Evolutionary conservation across 2,113 vertebrate genomes (phyloP), one percentile per base, ranked within the genome.

Genomic region (Mormyrus iriodes): DNA sequence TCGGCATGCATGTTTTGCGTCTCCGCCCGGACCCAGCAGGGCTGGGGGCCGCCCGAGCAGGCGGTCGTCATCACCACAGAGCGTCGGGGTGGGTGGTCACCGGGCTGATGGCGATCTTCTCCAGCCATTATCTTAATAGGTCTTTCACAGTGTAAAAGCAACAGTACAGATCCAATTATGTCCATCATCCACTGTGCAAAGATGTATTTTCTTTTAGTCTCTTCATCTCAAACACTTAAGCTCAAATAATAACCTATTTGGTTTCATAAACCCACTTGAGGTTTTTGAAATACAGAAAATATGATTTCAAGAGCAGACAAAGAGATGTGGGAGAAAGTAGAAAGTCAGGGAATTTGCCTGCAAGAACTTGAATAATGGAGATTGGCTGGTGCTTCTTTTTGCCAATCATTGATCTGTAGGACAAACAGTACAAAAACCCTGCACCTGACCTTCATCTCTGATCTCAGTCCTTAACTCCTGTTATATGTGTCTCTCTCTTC

Each of bases 41-140:
- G 96, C 92, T 97, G 96, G 96, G 96, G 96, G 0, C 94, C 94
- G 73, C 95, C 96, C 0, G 93, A 96, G 91, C 96, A 97, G 92
- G 96, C 96, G 58, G 95, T 96, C 0, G 96, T 97, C 91, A 96
- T 97, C 92, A 97, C 96, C 7, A 97, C 96, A 0, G 95, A 95
- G 89, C 96, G 94, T 89, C 94, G 96, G 96, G 96, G 96, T 97
- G 91, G 95, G 73, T 19, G 73, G 31, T 39, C 39, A 79, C 6
- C 35, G 1, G 13, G n/a, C 69, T 31, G 69, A 13, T 8, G 35
- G 12, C 12, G n/a, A n/a, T n/a, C n/a, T n/a, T n/a, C n/a, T n/a
- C n/a, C 31, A 39, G 51, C 46, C 13, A 5, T 52, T 6, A 7
- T 52, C 85, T 52, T 52, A 86, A 86, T 13, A 86, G 85, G 52